A percentile compares a stretch with the other conserved stretches of the same genome.
Conservation (phyloP, 2,797 vertebrate genomes). For the Erithacus rubecula region DNA sequence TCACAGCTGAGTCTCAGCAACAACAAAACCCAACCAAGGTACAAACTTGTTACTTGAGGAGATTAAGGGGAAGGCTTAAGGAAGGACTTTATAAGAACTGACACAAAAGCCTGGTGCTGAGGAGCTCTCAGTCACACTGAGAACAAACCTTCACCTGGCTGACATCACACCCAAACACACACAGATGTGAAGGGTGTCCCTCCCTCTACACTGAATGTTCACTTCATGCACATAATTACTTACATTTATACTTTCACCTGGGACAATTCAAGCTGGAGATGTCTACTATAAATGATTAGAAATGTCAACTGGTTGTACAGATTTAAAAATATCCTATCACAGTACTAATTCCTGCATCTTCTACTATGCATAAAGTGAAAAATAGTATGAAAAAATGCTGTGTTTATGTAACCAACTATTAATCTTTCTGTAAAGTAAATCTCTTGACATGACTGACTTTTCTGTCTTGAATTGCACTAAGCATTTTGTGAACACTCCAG, state of each 20-base stretch:
- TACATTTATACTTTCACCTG: background rate
- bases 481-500: background rate
- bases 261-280: background rate
- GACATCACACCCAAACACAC: background rate
- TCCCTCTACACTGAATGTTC: background rate
- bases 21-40: background rate
- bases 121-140: background rate
- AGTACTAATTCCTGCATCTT: background rate
- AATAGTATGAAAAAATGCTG: background rate
- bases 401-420: background rate
- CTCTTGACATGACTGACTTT: background rate
- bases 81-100: background rate
- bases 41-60: background rate
- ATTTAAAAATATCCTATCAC: background rate
- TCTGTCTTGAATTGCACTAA: background rate
- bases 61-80: background rate
- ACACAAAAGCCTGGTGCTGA: background rate
- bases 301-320: background rate
- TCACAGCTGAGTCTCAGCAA: background rate
- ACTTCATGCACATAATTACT: background rate
- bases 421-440: background rate
- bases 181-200: fast-evolving
- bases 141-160: background rate
- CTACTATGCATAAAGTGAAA: background rate
- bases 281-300: background rate